Base-by-base conservation (phyloP, 2,888 invertebrate species). In the Liodrosophila aerea region DNA sequence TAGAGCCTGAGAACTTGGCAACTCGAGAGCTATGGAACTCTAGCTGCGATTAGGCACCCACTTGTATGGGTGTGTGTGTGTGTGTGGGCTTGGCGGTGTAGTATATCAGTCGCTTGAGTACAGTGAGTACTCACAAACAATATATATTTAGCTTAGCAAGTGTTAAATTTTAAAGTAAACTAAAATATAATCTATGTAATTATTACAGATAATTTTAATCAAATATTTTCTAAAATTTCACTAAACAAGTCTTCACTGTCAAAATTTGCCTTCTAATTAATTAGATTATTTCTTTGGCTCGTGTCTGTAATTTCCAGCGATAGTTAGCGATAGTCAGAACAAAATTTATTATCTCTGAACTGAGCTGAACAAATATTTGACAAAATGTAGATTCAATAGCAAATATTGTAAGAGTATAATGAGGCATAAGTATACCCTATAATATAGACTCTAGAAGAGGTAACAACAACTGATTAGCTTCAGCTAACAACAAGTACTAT, bases 41-140 rank as follows among this genome's bases (percentile, higher is more conserved):
- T 22, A 22, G 30, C 53, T 44, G 49, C 30, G 66, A 56, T 56
- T 61, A 62, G 61, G 41, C 54, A 50, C 33, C 50, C 31, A 60
- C 29, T 45, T 60, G 4, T 4, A 16, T 13, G 16, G 11, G 22
- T 40, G 40, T 41, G 11, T 37, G 62, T 12, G 46, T 29, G 29
- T 29, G 29, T 29, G 12, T 12, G 8, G 7, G 34, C 7, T 5
- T 12, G 37, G 5, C n/a, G 36, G n/a, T 37, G 16, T 9, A 37
- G 52, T 45, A 18, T 29, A 61, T 37, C 61, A 43, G 53, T 45
- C 45, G n/a, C n/a, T n/a, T 1, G 7, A 9, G 18, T n/a, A 18
- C 11, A 39, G 39, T 16, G n/a, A 16, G n/a, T 11, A 16, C 39
- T 18, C 2, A n/a, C 8, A 22, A 39, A 7, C 16, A 16, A 11